Percentiles rank a stretch among this genome's conserved stretches.
Evolutionary conservation across 2,888 invertebrate genomes (phyloP).

Genomic region (Carterocephalus palaemon): DNA sequence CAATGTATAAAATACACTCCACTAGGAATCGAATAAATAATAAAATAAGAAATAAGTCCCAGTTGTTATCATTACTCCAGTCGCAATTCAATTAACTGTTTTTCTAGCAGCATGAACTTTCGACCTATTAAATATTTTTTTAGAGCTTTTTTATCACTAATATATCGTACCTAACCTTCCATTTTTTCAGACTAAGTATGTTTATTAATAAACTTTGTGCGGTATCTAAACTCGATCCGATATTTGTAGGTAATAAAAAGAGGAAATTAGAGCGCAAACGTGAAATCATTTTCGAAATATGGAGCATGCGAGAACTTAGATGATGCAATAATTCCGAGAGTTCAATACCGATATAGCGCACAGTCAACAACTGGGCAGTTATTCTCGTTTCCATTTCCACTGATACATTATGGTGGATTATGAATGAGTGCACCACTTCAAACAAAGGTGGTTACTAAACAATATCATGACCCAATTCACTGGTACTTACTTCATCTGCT

Average conservation of each 20-base stretch:
- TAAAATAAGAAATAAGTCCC: no score
- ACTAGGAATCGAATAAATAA: no score
- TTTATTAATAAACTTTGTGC: no score
- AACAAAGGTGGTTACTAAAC: conserved; percentile 13
- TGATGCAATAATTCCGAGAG: conserved; percentile 44
- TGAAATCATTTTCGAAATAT: conserved; percentile 18
- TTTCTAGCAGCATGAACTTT: no score
- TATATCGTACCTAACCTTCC: no score
- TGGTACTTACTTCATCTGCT: no score
- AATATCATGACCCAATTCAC: background rate
- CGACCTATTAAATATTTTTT: no score
- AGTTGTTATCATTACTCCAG: no score
- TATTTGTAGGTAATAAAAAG: conserved; percentile 9
- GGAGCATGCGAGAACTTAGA: conserved; percentile 38
- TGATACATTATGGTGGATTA: conserved; percentile 19
- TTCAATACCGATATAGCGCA: conserved; percentile 45
- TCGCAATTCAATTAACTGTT: no score
- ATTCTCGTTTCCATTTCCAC: conserved; percentile 36
- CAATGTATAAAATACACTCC: no score
- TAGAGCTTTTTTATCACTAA: no score
- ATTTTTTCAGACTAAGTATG: no score
- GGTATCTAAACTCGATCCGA: conserved; percentile 13
- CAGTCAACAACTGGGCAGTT: conserved; percentile 37
- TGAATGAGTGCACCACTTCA: conserved; percentile 13
- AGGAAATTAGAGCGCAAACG: conserved; percentile 18